Conservation (phyloP, 2,888 invertebrate species). For the Epicampocera succincta region DNA sequence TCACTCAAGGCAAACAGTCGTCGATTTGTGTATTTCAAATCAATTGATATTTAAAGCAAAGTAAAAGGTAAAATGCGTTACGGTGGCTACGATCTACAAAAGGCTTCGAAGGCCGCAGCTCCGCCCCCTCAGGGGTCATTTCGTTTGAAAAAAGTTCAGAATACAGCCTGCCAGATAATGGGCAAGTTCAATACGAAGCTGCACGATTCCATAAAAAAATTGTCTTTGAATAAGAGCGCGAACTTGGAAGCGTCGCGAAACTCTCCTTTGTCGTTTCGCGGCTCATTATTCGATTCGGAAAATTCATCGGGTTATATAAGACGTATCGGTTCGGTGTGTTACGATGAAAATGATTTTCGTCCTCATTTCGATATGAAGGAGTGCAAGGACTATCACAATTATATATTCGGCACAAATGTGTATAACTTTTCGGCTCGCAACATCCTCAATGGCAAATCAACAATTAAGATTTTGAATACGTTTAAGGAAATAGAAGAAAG, state of each 20-base stretch:
- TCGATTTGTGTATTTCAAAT: not conserved
- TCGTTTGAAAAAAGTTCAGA: conserved; percentile 78
- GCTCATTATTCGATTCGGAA: conserved; percentile 79
- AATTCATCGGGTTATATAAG: conserved; percentile 56
- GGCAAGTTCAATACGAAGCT: conserved; percentile 78
- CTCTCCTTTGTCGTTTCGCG: conserved; percentile 80
- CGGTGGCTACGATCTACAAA: conserved; percentile 80
- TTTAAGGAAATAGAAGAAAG: conserved; percentile 75
- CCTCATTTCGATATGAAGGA: conserved; percentile 71
- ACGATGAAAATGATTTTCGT: conserved; percentile 77
- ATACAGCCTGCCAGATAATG: conserved; percentile 78
- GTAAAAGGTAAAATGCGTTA: conserved; percentile 77
- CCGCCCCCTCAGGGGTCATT: conserved; percentile 74
- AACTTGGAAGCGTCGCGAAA: conserved; percentile 72
- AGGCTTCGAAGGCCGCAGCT: conserved; percentile 78
- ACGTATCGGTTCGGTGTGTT: conserved; percentile 67
- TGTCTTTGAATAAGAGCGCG: conserved; percentile 60
- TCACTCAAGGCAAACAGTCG: conserved; percentile 51
- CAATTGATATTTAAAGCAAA: not conserved
- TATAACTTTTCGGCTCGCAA: conserved; percentile 78
- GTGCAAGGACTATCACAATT: conserved; percentile 71
- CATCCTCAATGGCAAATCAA: conserved; percentile 78
- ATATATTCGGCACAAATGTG: conserved; percentile 78
- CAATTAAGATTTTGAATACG: conserved; percentile 75
- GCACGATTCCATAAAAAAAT: conserved; percentile 75